Evolutionary conservation across 2,888 invertebrate genomes (phyloP).

Genomic region (Bombylius major): DNA sequence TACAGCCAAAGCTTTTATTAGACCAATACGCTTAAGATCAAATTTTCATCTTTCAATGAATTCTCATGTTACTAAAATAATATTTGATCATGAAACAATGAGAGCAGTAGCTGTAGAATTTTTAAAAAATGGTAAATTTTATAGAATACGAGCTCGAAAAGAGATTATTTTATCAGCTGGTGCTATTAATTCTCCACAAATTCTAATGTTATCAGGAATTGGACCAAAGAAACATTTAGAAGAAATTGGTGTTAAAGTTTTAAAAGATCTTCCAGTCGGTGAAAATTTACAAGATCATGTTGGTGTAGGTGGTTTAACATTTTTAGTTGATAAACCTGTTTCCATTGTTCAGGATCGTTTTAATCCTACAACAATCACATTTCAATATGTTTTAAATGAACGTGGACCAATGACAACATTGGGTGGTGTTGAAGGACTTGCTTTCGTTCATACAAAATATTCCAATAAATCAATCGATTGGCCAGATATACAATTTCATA

Average conservation of each 20-base stretch:
- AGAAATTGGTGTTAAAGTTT: slow-evolving; percentile 55
- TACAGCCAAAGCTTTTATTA: slow-evolving; percentile 75
- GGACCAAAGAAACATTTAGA: slow-evolving; percentile 58
- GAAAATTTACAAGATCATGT: slow-evolving; percentile 82
- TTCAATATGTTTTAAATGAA: slow-evolving; percentile 65
- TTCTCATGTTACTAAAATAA: slow-evolving; percentile 60
- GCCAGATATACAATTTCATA: slow-evolving; percentile 86
- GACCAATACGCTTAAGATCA: slow-evolving; percentile 59
- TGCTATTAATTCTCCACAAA: slow-evolving; percentile 81
- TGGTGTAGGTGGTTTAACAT: slow-evolving; percentile 58
- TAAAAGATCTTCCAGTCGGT: slow-evolving; percentile 65
- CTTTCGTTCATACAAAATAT: slow-evolving; percentile 73
- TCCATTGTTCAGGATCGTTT: slow-evolving; percentile 68
- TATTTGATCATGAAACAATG: slow-evolving; percentile 61
- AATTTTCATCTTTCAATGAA: slow-evolving; percentile 74
- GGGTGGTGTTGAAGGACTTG: slow-evolving; percentile 78
- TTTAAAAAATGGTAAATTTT: slow-evolving; percentile 55
- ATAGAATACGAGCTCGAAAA: slow-evolving; percentile 58
- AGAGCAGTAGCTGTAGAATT: slow-evolving; percentile 72
- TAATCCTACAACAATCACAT: slow-evolving; percentile 63
- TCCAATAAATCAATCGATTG: slow-evolving; percentile 65
- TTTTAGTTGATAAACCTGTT: slow-evolving; percentile 65
- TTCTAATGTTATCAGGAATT: slow-evolving; percentile 82
- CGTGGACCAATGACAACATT: slow-evolving; percentile 77
- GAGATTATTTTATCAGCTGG: slow-evolving; percentile 84